A percentile compares a stretch with the other conserved stretches of the same genome.
These are phyloP conservation scores for Nysson spinosus DNA, from an alignment of 2,888 invertebrate genomes.

Conservation along the genomic window DNA sequence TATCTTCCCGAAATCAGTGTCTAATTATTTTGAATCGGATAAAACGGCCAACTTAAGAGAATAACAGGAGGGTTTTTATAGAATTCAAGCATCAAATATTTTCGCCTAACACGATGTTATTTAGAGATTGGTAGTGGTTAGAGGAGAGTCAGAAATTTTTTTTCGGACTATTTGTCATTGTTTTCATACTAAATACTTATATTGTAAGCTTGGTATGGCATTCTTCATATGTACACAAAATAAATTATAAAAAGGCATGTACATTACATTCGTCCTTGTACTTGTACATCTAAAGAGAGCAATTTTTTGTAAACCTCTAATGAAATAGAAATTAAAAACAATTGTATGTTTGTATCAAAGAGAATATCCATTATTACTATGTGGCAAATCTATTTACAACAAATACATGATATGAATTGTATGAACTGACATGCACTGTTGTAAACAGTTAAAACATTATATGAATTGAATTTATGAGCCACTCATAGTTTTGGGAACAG, in stretches of 20 bases:
- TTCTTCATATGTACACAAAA: constrained; percentile 45
- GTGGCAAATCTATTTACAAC: constrained; percentile 8
- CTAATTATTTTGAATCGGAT: too few species aligned
- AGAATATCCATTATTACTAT: too few species aligned
- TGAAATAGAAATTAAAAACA: background rate
- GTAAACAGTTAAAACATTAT: too few species aligned
- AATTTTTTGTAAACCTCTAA: too few species aligned
- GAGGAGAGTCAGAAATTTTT: constrained; percentile 20
- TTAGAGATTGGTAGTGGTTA: constrained; percentile 18
- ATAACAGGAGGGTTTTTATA: too few species aligned
- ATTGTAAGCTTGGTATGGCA: constrained; percentile 73
- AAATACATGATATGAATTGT: constrained; percentile 43
- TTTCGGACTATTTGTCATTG: constrained; percentile 2
- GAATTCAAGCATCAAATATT: background rate
- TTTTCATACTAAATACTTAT: constrained; percentile 34
- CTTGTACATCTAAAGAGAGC: constrained; percentile 5
- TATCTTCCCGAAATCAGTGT: too few species aligned
- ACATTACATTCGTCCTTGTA: constrained; percentile 17
- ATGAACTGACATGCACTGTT: constrained; percentile 75
- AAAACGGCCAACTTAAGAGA: too few species aligned
- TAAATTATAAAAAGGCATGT: constrained; percentile 29
- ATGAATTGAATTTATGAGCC: too few species aligned
- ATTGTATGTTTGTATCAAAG: too few species aligned
- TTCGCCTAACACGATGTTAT: constrained; percentile 10
- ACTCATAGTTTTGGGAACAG: too few species aligned